Conservation (phyloP, 2,888 invertebrate species). For the Drosophila yooni region DNA sequence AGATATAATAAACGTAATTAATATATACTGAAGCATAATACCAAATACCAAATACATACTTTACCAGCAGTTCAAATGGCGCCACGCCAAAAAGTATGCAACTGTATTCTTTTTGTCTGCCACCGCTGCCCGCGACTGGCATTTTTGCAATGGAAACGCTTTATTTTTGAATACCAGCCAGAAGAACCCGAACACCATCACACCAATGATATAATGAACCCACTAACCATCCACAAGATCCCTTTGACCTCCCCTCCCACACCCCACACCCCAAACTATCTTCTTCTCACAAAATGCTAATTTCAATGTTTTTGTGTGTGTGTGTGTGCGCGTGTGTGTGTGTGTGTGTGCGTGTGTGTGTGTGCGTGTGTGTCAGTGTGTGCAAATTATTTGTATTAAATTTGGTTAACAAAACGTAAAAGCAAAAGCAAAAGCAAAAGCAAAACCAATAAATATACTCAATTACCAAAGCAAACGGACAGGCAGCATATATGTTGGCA, state of each 20-base stretch:
- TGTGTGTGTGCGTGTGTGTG: slow-evolving; percentile 64
- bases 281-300: slow-evolving; percentile 62
- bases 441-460: slow-evolving; percentile 24
- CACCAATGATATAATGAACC: slow-evolving; percentile 42
- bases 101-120: slow-evolving; percentile 59
- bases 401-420: slow-evolving; percentile 73
- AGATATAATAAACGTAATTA: slow-evolving; percentile 35
- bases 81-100: slow-evolving; percentile 50
- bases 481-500: slow-evolving; percentile 86
- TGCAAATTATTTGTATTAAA: slow-evolving; percentile 80
- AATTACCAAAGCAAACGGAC: slow-evolving; percentile 81
- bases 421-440: slow-evolving; percentile 19
- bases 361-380: slow-evolving; percentile 28
- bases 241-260: not conserved
- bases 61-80: slow-evolving; percentile 37
- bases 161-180: slow-evolving; percentile 65
- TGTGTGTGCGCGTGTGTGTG: slow-evolving; percentile 37
- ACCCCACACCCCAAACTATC: slow-evolving; percentile 15
- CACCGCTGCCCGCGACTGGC: slow-evolving; percentile 31
- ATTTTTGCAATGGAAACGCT: slow-evolving; percentile 63
- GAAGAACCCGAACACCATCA: slow-evolving; percentile 41
- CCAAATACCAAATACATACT: slow-evolving; percentile 42
- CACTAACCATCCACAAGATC: slow-evolving; percentile 27
- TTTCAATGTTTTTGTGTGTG: slow-evolving; percentile 79
- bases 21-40: slow-evolving; percentile 50